Evolutionary conservation across 1,140 invertebrate genomes (phyloP), one percentile per base, ranked within the genome.

Genomic region (Cyrtorhinus lividipennis): DNA sequence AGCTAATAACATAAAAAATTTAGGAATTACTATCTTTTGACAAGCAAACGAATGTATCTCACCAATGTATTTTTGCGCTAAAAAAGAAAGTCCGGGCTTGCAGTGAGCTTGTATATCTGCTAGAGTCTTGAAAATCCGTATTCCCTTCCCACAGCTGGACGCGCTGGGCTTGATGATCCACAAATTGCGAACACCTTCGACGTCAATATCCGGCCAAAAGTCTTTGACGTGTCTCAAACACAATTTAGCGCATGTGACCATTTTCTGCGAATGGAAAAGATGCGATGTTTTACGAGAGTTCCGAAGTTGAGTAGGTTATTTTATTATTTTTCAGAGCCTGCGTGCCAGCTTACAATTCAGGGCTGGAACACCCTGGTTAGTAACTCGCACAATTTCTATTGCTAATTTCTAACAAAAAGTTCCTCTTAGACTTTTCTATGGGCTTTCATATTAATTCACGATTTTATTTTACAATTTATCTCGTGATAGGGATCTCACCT

Each of bases 121-220:
- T 12, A 95, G 77, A 70, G 84, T 85, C 71, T 92, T 88, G 78
- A 91, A 84, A 24, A 95, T 77, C 18, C 86, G 81, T 63, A 96
- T 95, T 48, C 92, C 93, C 68, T 90, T 79, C 0, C 94, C 93
- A 1, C 92, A 79, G 65, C 91, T 95, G 73, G 92, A 90, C 59
- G 92, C 92, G 13, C 92, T 91, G 0, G 94, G 94, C 73, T 97
- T 97, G 24, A 95, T 80, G 67, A 97, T 96, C 93, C 93, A 97
- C 60, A 95, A 83, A 73, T 95, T 95, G 62, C 83, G 79, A 45
- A 81, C 76, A 0, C 91, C 92, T 72, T 94, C 92, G 64, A 89
- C 80, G 1, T 85, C 80, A 60, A 85, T 80, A 71, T 93, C 88
- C 0, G 89, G 88, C 86, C 87, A 91, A 71, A 74, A 68, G 78